Base-by-base conservation (phyloP, 1,140 invertebrate species). In the Bombus waltoni region DNA sequence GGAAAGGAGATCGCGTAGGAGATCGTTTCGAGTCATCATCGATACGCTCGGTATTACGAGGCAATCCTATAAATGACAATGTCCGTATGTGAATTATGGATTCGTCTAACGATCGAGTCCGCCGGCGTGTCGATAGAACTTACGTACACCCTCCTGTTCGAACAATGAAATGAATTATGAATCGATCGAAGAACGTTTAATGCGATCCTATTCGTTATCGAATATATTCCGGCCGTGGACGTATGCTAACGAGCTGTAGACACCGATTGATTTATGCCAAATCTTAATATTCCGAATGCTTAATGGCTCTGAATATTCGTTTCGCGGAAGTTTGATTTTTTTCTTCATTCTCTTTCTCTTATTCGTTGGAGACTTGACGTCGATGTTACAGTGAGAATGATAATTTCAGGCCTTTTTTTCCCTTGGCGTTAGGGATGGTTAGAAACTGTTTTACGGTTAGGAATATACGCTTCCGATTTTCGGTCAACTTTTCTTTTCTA, bases 91-190 rank as follows among this genome's bases (percentile, higher is more conserved):
- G 85, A 82, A 82, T 83, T 86, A 82, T 74, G 79, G 80, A 77
- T 76, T 83, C 73, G 68, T 77, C 72, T 83, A 83, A 77, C 81
- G 85, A 86, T 42, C 62, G 22, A 35, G 28, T 42, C 44, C 77
- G n/a, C 38, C 25, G 18, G 35, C 71, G 71, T 74, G 53, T 65
- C 71, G 71, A 74, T 76, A 66, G 57, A 53, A 68, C 32, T 76
- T 68, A 75, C 53, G 38, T 35, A 66, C 57, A 53, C 68, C 32
- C 18, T 4, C 2, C 74, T 15, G 2, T 13, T 15, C 44, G 72
- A 83, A 86, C 85, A 86, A 86, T 85, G 77, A 81, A 81, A 85
- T 80, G 79, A 85, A 85, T 85, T 85, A 85, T 81, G 84, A 81
- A 81, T 81, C 84, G 71, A 81, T 70, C 47, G 70, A 68, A 22